phyloP scores from a whole-genome alignment of 2,888 invertebrate genomes.

The Harpalus rufipes region DNA sequence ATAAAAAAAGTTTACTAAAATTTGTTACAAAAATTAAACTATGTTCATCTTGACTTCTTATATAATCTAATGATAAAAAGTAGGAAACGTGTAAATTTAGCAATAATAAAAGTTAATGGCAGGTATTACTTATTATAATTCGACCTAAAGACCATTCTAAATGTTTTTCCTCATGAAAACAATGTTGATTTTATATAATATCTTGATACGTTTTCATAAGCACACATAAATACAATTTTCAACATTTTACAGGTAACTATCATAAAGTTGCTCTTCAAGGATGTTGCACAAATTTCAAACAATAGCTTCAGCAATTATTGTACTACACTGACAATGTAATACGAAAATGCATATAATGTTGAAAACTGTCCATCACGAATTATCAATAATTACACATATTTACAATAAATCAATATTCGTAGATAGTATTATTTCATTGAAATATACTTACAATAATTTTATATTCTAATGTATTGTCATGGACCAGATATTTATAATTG shows the following conservation, averaged over 20 bases:
- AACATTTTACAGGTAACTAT: conserved; percentile 62
- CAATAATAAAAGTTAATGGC: conserved; percentile 43
- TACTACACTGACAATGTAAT: conserved; percentile 56
- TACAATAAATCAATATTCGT: conserved; percentile 62
- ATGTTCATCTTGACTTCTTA: conserved; percentile 31
- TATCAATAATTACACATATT: conserved; percentile 61
- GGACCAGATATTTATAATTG: conserved; percentile 74
- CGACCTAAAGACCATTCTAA: conserved; percentile 51
- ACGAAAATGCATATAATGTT: conserved; percentile 53
- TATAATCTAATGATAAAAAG: conserved; percentile 29
- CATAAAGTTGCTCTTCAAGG: conserved; percentile 48
- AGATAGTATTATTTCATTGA: conserved; percentile 77
- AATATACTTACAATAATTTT: conserved; percentile 77
- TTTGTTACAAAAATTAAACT: conserved; percentile 50
- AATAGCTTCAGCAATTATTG: conserved; percentile 51
- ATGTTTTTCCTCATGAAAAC: conserved; percentile 52
- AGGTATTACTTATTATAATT: conserved; percentile 43
- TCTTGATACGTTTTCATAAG: conserved; percentile 59
- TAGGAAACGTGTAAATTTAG: conserved; percentile 36
- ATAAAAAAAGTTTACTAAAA: conserved; percentile 48
- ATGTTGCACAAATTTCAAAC: conserved; percentile 43
- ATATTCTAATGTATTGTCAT: conserved; percentile 78
- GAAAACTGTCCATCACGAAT: conserved; percentile 55
- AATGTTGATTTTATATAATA: conserved; percentile 48
- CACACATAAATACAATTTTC: conserved; percentile 63